Conservation (phyloP, 2,113 vertebrate genomes). For the Chlorocebus sabaeus region DNA sequence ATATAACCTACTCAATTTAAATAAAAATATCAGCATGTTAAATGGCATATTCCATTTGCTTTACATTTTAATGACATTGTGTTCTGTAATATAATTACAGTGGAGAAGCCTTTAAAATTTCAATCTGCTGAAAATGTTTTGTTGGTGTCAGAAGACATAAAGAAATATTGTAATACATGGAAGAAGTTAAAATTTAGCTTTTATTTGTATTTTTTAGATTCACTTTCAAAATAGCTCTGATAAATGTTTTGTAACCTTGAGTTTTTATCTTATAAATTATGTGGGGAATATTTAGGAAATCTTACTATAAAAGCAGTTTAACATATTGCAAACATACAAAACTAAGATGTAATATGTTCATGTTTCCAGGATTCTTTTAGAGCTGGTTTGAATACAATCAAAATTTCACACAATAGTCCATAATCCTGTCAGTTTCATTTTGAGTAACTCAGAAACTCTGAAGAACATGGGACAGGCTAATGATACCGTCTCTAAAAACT, state of each 20-base stretch:
- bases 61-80: conserved; percentile 19
- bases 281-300: not conserved
- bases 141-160: not conserved
- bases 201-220: not conserved
- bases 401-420: not conserved
- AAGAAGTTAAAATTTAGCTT: not conserved
- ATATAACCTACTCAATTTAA: not conserved
- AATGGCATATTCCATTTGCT: not conserved
- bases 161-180: not conserved
- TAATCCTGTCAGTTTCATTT: not conserved
- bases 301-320: not conserved
- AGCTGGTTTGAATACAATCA: not conserved
- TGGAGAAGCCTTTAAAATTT: not conserved
- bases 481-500: not conserved
- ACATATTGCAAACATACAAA: not conserved
- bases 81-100: not conserved
- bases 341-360: not conserved
- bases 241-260: not conserved
- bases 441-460: not conserved
- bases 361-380: not conserved
- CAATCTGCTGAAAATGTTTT: not conserved
- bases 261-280: not conserved
- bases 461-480: not conserved
- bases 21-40: not conserved
- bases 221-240: not conserved